A percentile compares a stretch with the other conserved stretches of the same genome.
Evolutionary conservation across 2,797 vertebrate species (phyloP).

Genomic region (Natrix natrix): DNA sequence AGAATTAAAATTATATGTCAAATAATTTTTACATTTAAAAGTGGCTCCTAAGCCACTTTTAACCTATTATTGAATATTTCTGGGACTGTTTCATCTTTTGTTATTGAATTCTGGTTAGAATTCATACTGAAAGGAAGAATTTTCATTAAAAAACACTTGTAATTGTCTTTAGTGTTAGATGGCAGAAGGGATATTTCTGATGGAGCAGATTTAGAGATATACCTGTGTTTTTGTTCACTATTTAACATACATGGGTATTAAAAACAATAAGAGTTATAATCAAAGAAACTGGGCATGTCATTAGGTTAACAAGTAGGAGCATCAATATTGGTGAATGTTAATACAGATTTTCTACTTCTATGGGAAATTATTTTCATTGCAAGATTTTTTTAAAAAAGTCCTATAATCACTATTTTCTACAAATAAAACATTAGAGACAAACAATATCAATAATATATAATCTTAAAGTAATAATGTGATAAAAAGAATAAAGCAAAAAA

Average conservation of each 20-base stretch:
- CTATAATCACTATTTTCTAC: neutral
- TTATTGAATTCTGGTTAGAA: neutral
- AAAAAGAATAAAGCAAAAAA: neutral
- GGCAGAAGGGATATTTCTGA: neutral
- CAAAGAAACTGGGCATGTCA: neutral
- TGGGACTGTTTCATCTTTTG: neutral
- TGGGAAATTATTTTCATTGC: neutral
- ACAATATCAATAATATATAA: neutral
- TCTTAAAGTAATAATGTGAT: too few species aligned
- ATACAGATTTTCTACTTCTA: neutral
- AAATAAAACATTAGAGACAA: neutral
- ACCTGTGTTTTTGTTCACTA: neutral
- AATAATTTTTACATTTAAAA: neutral
- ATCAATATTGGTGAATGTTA: neutral
- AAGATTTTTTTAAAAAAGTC: neutral
- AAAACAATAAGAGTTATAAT: neutral
- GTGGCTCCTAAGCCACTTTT: neutral
- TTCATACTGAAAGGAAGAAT: neutral
- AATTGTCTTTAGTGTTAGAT: neutral
- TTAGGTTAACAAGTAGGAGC: neutral
- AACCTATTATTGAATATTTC: neutral
- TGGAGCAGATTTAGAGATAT: neutral
- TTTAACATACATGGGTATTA: neutral
- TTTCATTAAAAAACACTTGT: neutral
- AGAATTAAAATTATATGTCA: neutral